phyloP scores from a whole-genome alignment of 2,113 vertebrate genomes.

The Oreocharis arfaki region DNA sequence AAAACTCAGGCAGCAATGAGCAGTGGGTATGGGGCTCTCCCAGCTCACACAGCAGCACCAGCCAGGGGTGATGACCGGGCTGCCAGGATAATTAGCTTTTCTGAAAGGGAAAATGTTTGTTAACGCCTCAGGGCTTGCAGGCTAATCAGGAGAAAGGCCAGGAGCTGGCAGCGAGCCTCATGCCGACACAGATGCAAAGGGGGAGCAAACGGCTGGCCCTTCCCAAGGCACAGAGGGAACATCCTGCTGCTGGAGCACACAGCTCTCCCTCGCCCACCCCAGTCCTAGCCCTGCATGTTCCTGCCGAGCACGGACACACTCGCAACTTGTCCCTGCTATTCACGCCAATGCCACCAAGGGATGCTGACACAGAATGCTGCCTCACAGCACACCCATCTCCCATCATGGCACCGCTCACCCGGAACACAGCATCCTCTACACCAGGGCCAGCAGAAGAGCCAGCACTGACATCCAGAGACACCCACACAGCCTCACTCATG shows the following conservation, averaged over 20 bases:
- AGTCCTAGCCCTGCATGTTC: neutral
- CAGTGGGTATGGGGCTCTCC: neutral
- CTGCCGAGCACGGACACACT: rapidly evolving
- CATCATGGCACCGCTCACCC: rapidly evolving
- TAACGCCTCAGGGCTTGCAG: slow-evolving; percentile 12
- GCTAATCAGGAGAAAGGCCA: neutral
- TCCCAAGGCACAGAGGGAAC: neutral
- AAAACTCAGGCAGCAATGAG: neutral
- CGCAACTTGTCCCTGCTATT: rapidly evolving
- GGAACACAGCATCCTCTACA: rapidly evolving
- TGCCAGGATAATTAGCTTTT: slow-evolving; percentile 7
- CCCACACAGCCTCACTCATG: rapidly evolving
- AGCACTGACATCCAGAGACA: neutral
- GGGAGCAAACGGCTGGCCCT: neutral
- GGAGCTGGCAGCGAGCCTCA: neutral
- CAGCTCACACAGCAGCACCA: neutral
- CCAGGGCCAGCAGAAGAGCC: neutral
- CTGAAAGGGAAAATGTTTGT: slow-evolving; percentile 29
- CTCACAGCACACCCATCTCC: neutral
- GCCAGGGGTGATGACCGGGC: neutral
- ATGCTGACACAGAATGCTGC: neutral
- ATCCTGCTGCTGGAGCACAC: neutral
- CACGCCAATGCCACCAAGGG: rapidly evolving
- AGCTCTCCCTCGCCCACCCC: rapidly evolving
- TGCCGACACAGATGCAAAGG: rapidly evolving